Evolutionary conservation across 2,113 vertebrate genomes (phyloP), one percentile per base, ranked within the genome.

Genomic region (Apteryx owenii): DNA sequence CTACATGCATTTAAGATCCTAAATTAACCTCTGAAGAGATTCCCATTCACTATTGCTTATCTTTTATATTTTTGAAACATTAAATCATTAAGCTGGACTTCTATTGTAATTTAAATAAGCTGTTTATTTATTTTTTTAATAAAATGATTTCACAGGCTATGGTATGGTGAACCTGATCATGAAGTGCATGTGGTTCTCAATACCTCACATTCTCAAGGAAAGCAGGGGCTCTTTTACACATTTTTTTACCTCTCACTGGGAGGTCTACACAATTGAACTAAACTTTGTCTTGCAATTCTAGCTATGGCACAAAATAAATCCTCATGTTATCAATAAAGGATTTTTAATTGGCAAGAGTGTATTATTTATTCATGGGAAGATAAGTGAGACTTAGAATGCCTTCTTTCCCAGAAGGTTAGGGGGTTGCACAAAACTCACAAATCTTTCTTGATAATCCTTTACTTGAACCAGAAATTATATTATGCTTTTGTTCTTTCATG

Each of bases 361-460:
- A 93, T 96, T 81, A 95, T 94, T 97, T 96, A 95, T 97, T 96
- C 91, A 93, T 20, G 38, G 61, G 70, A 94, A 94, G 90, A 88
- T 93, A 95, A 97, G 95, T 4, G 76, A 95, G 73, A 56, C 64
- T 93, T 84, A 92, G 90, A 95, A 93, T 53, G 51, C 81, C 44
- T 87, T 72, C 90, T 96, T 96, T 95, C 84, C 81, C 94, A 96
- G 90, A 97, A 96, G 91, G 90, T 94, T 94, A 96, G 51, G 25
- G 54, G 66, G 70, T 38, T 96, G 89, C 40, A 88, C 66, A 90
- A 84, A 97, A 96, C 82, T 94, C 94, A 90, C 95, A 97, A 95
- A 97, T 98, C 96, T 97, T 97, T 90, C 96, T 78, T 73, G 88
- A 95, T 97, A 96, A 96, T 95, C 84, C 90, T 93, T 95, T 91